Evolutionary conservation across 2,888 invertebrate species (phyloP), one percentile per base, ranked within the genome.

Genomic region (Sepiola atlantica): DNA sequence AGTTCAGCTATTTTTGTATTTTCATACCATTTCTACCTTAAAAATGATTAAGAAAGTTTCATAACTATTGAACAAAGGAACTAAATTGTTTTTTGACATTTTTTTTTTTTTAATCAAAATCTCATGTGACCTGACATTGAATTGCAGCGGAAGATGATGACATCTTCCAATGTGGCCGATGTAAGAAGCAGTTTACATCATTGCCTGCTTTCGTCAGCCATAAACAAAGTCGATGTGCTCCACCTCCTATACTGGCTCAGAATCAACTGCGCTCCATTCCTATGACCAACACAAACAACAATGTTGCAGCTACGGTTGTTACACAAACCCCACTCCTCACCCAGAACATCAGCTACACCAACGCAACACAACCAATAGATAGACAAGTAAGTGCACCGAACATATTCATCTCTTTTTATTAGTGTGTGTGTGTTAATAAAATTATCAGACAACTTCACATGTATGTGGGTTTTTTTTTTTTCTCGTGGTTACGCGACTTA

Each of bases 121-220:
- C 28, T 77, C n/a, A 61, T 77, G 12, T n/a, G 77, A 18, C n/a
- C n/a, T n/a, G n/a, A 32, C 14, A 4, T 32, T n/a, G 10, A 77
- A 32, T 96, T 94, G 55, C 96, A 95, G 96, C 97, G 95, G 98
- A 98, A 95, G 98, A 98, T 94, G 98, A 98, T 96, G 98, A 98
- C 97, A 97, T 98, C 94, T 98, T 98, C 97, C 98, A 98, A 95
- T 98, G 98, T 97, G 98, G 98, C 55, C 97, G 98, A 96, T 98
- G 98, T 96, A 98, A 98, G 97, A 98, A 98, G 95, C 98, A 98
- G 96, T 98, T 98, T 96, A 98, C 98, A 92, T 98, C 98, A 0
- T 97, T 98, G 95, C 97, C 98, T 94, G 96, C 97, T 94, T 98
- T 98, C 97, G 96, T 98, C 94, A 97, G 97, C 93, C 98, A 98